Evolutionary conservation across 2,797 vertebrate genomes (phyloP).

Genomic region (Potorous gilbertii): DNA sequence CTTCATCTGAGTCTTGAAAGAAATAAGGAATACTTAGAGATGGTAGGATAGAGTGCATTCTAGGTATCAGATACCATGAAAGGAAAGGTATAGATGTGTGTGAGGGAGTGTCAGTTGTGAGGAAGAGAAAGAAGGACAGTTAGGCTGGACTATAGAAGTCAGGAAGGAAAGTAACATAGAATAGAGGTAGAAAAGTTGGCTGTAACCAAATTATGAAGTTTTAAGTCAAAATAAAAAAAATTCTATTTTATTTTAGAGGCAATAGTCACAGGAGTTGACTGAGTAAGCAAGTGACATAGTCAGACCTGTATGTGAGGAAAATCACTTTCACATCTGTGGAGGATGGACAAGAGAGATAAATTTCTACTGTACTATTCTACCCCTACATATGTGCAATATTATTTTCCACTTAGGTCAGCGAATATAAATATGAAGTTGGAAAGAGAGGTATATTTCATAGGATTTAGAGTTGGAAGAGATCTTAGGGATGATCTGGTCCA

Average conservation of each 20-base stretch:
- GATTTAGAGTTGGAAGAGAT: background rate
- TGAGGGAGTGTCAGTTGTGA: background rate
- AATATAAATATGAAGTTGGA: background rate
- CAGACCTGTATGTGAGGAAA: background rate
- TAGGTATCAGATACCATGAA: background rate
- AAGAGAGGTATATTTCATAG: background rate
- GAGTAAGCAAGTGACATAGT: background rate
- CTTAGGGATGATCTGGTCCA: background rate
- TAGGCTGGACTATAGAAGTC: background rate
- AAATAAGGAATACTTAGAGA: background rate
- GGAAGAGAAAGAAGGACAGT: background rate
- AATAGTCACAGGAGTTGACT: background rate
- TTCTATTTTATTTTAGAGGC: background rate
- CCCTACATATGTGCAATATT: background rate
- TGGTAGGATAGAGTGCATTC: background rate
- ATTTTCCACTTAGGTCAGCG: slow-evolving; percentile 9
- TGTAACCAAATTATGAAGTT: background rate
- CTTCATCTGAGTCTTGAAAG: background rate
- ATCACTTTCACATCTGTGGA: background rate
- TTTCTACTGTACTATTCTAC: background rate
- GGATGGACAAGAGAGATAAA: background rate
- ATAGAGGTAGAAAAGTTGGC: background rate
- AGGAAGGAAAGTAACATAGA: background rate
- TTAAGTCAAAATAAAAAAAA: background rate
- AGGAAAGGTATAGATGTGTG: background rate